Percentiles rank a stretch among this genome's conserved stretches.
Conservation (phyloP, 37 sponge, comb jelly and placozoan species). For the Spongilla lacustris region DNA sequence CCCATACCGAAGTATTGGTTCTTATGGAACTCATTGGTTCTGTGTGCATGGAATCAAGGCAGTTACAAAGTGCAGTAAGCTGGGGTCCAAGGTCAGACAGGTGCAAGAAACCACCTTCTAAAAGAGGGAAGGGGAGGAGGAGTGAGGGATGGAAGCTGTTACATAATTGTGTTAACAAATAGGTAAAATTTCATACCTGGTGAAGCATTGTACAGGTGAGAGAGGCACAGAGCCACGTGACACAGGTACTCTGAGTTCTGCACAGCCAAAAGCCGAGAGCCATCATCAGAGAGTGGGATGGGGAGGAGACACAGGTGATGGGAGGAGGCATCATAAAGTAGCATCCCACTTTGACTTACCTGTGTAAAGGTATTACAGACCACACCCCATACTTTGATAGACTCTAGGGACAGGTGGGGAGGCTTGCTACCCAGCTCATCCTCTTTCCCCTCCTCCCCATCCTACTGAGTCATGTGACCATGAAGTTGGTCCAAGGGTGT, state of each 20-base stretch:
- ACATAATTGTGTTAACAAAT: no score
- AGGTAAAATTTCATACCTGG: neutral
- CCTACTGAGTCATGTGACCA: neutral
- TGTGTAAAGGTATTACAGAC: neutral
- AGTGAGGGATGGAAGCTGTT: neutral
- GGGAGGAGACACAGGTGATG: neutral
- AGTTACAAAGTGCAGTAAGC: neutral
- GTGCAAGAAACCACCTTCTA: neutral
- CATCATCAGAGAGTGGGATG: conserved; percentile 14
- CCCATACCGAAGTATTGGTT: conserved; percentile 32
- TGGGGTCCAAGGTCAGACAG: neutral
- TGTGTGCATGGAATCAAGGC: neutral
- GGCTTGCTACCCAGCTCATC: neutral
- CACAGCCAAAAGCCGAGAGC: conserved; percentile 30
- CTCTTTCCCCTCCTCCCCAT: neutral
- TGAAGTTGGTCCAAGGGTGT: neutral
- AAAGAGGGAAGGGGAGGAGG: neutral
- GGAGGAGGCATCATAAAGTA: neutral
- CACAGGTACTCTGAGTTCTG: conserved; percentile 60
- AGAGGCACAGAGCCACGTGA: conserved; percentile 5
- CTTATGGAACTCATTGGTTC: conserved; percentile 35
- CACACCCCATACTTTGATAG: neutral
- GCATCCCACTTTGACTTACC: neutral
- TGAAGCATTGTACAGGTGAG: neutral
- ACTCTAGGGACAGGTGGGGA: neutral